Conservation (phyloP, 2,113 vertebrate species). For the Aegotheles bennettii region DNA sequence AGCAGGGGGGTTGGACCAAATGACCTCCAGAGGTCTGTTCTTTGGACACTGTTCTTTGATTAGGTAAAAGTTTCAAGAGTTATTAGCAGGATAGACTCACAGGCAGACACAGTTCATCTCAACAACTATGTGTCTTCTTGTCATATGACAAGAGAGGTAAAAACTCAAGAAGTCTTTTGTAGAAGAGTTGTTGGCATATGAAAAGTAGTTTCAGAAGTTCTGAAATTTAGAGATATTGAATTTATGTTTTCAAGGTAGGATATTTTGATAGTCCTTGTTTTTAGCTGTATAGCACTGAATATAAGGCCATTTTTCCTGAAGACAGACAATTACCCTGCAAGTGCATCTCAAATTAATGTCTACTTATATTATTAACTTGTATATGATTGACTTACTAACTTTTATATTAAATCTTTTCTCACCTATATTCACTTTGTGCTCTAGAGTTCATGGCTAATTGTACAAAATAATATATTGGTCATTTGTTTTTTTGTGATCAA, state of each 20-base stretch:
- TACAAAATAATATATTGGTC: not conserved
- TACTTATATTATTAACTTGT: not conserved
- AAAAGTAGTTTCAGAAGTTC: not conserved
- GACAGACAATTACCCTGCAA: not conserved
- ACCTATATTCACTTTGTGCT: not conserved
- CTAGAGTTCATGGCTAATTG: not conserved
- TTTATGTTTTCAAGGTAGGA: not conserved
- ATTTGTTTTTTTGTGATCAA: not conserved
- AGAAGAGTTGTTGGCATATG: not conserved
- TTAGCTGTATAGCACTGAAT: not conserved
- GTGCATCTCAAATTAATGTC: not conserved
- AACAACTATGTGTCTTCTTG: not conserved
- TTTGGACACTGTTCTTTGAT: not conserved
- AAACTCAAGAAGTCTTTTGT: not conserved
- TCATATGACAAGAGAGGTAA: rapidly evolving
- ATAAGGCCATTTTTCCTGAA: not conserved
- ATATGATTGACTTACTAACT: not conserved
- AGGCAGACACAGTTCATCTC: not conserved
- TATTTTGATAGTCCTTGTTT: not conserved
- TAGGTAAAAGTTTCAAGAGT: not conserved
- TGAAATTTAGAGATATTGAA: not conserved
- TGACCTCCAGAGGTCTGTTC: not conserved
- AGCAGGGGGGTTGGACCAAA: not conserved
- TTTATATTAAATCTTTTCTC: not conserved
- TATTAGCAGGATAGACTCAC: not conserved